These are phyloP conservation scores for Phragmatobia fuliginosa DNA, from an alignment of 2,888 invertebrate genomes.

Conservation along the genomic window DNA sequence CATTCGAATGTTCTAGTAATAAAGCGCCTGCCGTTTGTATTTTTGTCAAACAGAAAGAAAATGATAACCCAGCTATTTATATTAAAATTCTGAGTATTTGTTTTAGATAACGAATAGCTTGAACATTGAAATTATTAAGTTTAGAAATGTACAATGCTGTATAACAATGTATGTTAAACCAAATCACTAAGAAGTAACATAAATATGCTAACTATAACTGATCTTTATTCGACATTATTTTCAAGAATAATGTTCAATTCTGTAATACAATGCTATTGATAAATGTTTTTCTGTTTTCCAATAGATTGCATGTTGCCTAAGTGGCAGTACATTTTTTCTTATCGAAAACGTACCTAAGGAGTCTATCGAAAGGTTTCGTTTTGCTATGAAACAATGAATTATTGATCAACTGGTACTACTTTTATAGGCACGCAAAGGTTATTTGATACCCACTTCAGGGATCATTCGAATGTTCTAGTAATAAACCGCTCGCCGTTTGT, in stretches of 20 bases:
- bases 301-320: slow-evolving; percentile 9
- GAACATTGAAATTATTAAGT: no score
- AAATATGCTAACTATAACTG: background rate
- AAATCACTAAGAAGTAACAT: background rate
- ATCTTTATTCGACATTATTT: background rate
- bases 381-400: slow-evolving; percentile 55
- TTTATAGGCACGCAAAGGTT: slow-evolving; percentile 64
- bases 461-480: slow-evolving; percentile 28
- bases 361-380: slow-evolving; percentile 40
- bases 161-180: background rate
- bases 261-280: background rate
- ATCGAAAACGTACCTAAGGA: slow-evolving; percentile 18
- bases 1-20: slow-evolving; percentile 31
- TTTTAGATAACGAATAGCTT: background rate
- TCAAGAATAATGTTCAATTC: background rate
- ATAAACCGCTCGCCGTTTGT: slow-evolving; percentile 19
- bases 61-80: slow-evolving; percentile 5
- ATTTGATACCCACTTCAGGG: slow-evolving; percentile 30
- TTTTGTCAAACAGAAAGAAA: slow-evolving; percentile 8
- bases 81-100: background rate
- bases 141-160: no score
- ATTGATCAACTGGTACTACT: slow-evolving; percentile 49
- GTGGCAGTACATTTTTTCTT: slow-evolving; percentile 14
- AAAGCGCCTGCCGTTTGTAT: slow-evolving; percentile 13
- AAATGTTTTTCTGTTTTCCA: background rate